A percentile compares a stretch with the other conserved stretches of the same genome.
phyloP scores from a whole-genome alignment of 92 coral and sea anemone species.

The Parazoanthus darwini region DNA sequence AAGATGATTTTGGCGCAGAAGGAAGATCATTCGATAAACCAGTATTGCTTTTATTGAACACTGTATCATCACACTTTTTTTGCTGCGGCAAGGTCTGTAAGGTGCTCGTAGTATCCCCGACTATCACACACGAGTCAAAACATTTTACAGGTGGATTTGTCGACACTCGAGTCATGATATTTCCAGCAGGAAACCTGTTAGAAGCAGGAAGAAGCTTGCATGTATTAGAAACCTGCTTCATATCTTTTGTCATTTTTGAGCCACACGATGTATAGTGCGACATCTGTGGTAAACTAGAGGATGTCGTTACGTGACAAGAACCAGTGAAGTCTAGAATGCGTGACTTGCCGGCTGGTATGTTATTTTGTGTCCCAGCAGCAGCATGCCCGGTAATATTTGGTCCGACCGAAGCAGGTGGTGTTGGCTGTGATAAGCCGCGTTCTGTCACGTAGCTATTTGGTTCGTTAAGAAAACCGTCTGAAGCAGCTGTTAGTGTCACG shows the following conservation, averaged over 20 bases:
- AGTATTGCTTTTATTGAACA: neutral
- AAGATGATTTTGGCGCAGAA: neutral
- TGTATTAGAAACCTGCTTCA: neutral
- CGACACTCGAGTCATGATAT: neutral
- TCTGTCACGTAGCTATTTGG: neutral
- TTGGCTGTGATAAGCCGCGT: neutral
- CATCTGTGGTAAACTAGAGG: neutral
- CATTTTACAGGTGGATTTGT: neutral
- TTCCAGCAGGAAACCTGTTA: neutral
- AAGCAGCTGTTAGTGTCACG: neutral
- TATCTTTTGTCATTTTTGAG: neutral
- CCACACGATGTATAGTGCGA: neutral
- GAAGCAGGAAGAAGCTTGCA: neutral
- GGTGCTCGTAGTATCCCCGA: neutral
- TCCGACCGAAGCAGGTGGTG: neutral
- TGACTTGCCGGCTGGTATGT: neutral
- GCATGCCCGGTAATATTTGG: neutral
- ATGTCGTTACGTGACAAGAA: neutral
- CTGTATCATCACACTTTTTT: neutral
- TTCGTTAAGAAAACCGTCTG: neutral
- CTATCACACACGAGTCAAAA: neutral
- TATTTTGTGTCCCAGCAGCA: neutral
- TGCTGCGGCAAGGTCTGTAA: neutral
- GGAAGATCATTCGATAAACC: neutral
- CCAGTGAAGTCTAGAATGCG: neutral